These are phyloP conservation scores for Tragelaphus eurycerus DNA, from an alignment of 2,797 vertebrate species.

Conservation along the genomic window DNA sequence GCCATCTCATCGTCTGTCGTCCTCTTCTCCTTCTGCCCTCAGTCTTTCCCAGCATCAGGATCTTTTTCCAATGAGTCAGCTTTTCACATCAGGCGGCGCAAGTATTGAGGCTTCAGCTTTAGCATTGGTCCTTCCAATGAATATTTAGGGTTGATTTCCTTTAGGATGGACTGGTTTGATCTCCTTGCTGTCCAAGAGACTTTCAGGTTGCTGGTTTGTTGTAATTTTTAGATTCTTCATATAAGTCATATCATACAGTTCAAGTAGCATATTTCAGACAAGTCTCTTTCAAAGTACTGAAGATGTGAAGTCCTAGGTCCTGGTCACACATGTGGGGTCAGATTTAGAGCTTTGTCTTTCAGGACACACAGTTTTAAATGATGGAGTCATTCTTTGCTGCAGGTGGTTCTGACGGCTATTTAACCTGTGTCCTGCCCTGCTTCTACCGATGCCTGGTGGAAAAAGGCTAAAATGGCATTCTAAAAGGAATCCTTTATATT, in stretches of 20 bases:
- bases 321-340: not conserved
- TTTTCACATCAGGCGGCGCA: not conserved
- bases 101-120: not conserved
- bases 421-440: not conserved
- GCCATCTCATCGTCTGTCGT: not conserved
- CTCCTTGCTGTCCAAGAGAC: not conserved
- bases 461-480: not conserved
- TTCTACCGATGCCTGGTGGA: not conserved
- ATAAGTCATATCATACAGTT: not conserved
- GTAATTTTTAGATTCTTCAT: not conserved
- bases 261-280: not conserved
- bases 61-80: not conserved
- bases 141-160: not conserved
- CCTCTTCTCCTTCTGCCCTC: not conserved
- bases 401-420: not conserved
- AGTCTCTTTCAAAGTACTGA: not conserved
- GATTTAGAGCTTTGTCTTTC: not conserved
- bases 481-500: not conserved
- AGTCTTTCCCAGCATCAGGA: not conserved
- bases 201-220: not conserved
- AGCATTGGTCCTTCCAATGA: not conserved
- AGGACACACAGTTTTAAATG: too few relatives aligned
- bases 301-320: not conserved
- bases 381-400: not conserved
- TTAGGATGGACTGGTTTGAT: not conserved